Evolutionary conservation across 2,888 invertebrate genomes (phyloP), one percentile per base, ranked within the genome.

Genomic region (Ormyrus thymus): DNA sequence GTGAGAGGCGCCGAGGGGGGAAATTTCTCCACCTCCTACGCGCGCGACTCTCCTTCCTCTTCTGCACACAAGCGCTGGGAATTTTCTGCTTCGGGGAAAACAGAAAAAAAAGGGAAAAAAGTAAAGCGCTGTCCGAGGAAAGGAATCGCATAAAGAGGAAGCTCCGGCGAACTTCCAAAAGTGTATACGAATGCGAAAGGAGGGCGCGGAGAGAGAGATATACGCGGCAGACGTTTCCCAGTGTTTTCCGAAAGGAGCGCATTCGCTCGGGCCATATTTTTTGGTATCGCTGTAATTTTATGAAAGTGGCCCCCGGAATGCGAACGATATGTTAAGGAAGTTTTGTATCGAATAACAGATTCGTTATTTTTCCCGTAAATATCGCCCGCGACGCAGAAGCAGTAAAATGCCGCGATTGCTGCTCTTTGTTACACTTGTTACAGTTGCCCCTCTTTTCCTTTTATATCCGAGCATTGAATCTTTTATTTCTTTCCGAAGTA

Each of bases 341-440:
- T 71, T 71, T 71, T 45, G 6, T 45, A 43, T 10, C 45, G 71
- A 61, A 71, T 62, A 51, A 51, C 10, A 71, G 45, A 15, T 61
- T 45, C 13, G 10, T 43, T 50, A 50, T 51, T 70, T 50, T 59
- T 8, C 7, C 51, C 70, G 59, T 70, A 70, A 70, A 50, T 59
- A 11, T 70, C 59, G 43, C 58, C 58, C 29, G 58, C 56, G 48
- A 58, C 11, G 15, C 9, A 50, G 48, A 7, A 50, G 7, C 56
- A 45, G 11, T 15, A 11, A 29, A 11, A 70, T 48, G 15, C 55
- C 45, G 55, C 7, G 6, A 45, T 45, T 43, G 8, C 53, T 53
- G 15, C 13, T 55, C 9, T 43, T 45, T n/a, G n/a, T 45, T 11
- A 53, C 55, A 4, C n/a, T 6, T 4, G 5, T 8, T 43, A 7